These are phyloP conservation scores for Aporophyla lueneburgensis DNA, from an alignment of 2,888 invertebrate genomes.

Conservation along the genomic window DNA sequence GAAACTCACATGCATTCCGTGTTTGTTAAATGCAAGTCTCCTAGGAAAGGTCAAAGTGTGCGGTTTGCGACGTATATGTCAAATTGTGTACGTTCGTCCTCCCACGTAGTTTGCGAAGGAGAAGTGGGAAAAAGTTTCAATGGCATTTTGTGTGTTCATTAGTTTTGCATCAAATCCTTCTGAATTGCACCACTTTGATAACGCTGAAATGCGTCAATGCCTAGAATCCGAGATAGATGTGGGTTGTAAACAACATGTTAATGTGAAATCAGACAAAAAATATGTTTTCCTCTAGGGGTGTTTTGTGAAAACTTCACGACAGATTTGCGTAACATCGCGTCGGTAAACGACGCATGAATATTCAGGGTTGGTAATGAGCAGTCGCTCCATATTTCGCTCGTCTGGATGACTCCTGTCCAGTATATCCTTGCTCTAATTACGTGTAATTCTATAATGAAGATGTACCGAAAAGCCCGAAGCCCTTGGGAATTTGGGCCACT, in stretches of 20 bases:
- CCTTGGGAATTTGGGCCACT: slow-evolving; percentile 46
- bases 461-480: slow-evolving; percentile 28
- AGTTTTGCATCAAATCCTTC: slow-evolving; percentile 46
- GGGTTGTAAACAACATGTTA: slow-evolving; percentile 15
- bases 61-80: slow-evolving; percentile 41
- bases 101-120: slow-evolving; percentile 40
- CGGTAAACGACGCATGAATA: slow-evolving; percentile 80
- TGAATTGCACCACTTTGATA: slow-evolving; percentile 11
- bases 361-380: slow-evolving; percentile 83
- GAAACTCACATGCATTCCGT: slow-evolving; percentile 73
- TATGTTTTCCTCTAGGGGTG: slow-evolving; percentile 42
- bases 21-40: slow-evolving; percentile 65
- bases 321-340: slow-evolving; percentile 65
- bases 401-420: slow-evolving; percentile 69
- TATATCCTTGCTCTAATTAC: slow-evolving; percentile 65
- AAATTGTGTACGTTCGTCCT: slow-evolving; percentile 39
- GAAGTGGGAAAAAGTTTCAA: slow-evolving; percentile 47
- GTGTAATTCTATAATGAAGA: slow-evolving; percentile 56
- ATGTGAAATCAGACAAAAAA: slow-evolving; percentile 24
- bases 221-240: not conserved
- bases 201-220: slow-evolving; percentile 17
- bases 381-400: slow-evolving; percentile 79
- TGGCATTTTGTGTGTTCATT: slow-evolving; percentile 38
- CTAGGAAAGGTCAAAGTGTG: slow-evolving; percentile 71
- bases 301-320: slow-evolving; percentile 58